phyloP scores from a whole-genome alignment of 2,113 vertebrate genomes.

The Phoenicopterus ruber region DNA sequence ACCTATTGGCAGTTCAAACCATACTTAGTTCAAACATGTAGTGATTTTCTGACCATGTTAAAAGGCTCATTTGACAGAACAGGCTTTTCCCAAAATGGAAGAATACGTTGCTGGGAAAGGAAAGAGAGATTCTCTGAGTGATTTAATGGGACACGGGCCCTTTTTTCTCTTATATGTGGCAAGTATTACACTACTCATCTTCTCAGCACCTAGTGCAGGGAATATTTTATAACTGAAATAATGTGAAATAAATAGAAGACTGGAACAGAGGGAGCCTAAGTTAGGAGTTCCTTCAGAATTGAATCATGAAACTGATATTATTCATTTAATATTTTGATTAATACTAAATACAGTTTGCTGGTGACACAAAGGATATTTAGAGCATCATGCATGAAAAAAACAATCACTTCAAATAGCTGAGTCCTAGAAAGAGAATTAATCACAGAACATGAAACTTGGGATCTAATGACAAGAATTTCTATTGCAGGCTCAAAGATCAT shows the following conservation, averaged over 20 bases:
- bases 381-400: neutral
- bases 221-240: neutral
- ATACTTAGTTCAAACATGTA: neutral
- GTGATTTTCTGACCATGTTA: neutral
- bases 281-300: neutral
- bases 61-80: neutral
- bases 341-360: neutral
- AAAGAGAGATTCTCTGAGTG: neutral
- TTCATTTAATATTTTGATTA: neutral
- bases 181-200: neutral
- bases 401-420: neutral
- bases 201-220: neutral
- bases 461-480: neutral
- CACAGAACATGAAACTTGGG: neutral
- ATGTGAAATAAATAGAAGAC: neutral
- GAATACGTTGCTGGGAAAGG: neutral
- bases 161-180: neutral
- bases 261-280: neutral
- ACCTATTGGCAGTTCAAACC: neutral
- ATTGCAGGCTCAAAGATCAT: neutral
- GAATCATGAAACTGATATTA: neutral
- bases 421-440: neutral
- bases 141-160: neutral
- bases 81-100: neutral
- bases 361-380: neutral